Evolutionary conservation across 2,888 invertebrate species (phyloP), one percentile per base, ranked within the genome.

Genomic region (Sthenelais limicola): DNA sequence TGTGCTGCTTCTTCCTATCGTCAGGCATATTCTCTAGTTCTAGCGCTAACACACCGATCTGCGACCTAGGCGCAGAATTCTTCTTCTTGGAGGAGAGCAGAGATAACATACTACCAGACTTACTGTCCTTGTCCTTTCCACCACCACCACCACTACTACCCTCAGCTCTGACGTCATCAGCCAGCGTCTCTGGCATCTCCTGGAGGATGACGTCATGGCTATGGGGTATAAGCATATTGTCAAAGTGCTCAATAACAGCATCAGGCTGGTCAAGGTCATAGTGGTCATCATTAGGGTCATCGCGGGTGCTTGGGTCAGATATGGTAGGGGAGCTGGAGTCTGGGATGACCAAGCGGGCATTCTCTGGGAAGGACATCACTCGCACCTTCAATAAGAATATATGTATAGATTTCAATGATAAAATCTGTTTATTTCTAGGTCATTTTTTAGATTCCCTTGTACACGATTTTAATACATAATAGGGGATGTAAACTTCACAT

Each of bases 1-100:
- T 62, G 62, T 5, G 7, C 35, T 38, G 35, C 18, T 70, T 56
- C 21, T 21, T 21, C 52, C 32, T 54, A 54, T 38, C 38, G 1
- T 54, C 54, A n/a, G 70, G 70, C 38, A 51, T 54, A 35, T 70
- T 33, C 33, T 73, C 73, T 9, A 47, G 35, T 67, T 74, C 54
- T 26, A 74, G 49, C 3, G 73, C 73, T 2, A 49, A 21, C 18
- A 74, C 56, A 1, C 69, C 73, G 1, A 74, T 15, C 18, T 28
- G 48, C 4, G 73, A 74, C 48, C 54, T 48, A 1, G 68, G 73
- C 9, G 52, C 43, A 12, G 28, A 24, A 32, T 68, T 68, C 47
- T 73, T 68, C 47, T 28, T n/a, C 52, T 54, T 67, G 47, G 47
- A 12, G 18, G n/a, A n/a, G n/a, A n/a, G n/a, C n/a, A n/a, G n/a